Evolutionary conservation across 2,113 vertebrate species (phyloP), one percentile per base, ranked within the genome.

Genomic region (Thamnaconus septentrionalis): DNA sequence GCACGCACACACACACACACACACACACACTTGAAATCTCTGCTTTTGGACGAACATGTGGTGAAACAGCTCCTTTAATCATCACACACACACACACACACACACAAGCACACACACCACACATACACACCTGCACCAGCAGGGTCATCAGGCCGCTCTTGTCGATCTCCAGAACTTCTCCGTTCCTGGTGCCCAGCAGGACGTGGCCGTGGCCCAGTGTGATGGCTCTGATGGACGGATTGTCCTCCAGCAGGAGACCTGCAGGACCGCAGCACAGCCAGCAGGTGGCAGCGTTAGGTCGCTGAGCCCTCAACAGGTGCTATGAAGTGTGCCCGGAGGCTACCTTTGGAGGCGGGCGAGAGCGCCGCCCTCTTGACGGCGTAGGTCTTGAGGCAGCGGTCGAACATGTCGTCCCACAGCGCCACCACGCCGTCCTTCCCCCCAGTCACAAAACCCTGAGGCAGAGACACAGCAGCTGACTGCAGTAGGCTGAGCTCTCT

Each of bases 351-450:
- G n/a, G 92, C 89, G 0, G 97, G 87, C 4, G 96, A 96, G 43
- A 99, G 81, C 0, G 93, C 91, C 1, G 96, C 87, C 88, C 97
- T 95, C 89, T 98, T 98, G 86, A 99, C 96, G 85, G 96, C 95
- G 0, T 98, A 98, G 0, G 95, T 98, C 92, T 99, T 99, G 90
- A 99, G 71, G 84, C 97, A 98, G 64, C 96, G 90, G 78, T 99
- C 97, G 76, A 98, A 99, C 92, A 94, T 96, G 79, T 99, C 97
- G 73, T 99, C 97, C 97, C 97, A 99, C 50, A 99, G 94, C 46
- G 95, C 97, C 85, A 99, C 96, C 2, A 98, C 88, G 50, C 97
- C 97, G 40, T 99, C 97, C 79, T 98, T 98, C 53, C 97, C 97
- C 53, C 97, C 97, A 0, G 96, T 98, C 69, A 98, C 95, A 80